Evolutionary conservation across 2,113 vertebrate species (phyloP), one percentile per base, ranked within the genome.

Genomic region (Ictalurus punctatus): DNA sequence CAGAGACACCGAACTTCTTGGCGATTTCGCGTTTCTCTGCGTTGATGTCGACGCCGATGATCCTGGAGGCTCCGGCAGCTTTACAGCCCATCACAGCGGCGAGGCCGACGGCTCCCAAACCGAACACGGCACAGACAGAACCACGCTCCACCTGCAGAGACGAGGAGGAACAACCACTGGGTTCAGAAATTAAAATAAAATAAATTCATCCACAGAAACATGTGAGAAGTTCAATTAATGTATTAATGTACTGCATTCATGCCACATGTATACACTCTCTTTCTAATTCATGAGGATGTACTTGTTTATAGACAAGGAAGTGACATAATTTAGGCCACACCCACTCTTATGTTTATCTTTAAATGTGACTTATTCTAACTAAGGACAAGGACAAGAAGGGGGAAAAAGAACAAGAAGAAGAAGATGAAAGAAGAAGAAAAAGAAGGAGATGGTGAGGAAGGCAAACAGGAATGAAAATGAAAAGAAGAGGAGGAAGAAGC

Each of bases 41-140:
- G 0, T 98, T 97, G 93, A 96, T 93, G 61, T 99, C 97, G 1
- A 98, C 8, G 0, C 76, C 97, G 74, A 97, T 96, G 94, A 97
- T 97, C 74, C 95, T 94, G 82, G 94, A 91, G 83, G 96, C 97
- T 81, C 96, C 96, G 1, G 96, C 95, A 0, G 0, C 90, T 90
- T 96, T 96, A 90, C 96, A 97, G 78, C 97, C 96, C 0, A 97
- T 97, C 78, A 97, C 0, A 3, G 92, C 93, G 0, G 97, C 96
- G 69, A 98, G 95, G 21, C 97, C 97, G 0, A 97, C 95, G 0
- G 96, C 96, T 83, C 97, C 97, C 0, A 98, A 92, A 58, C 97
- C 97, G 0, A 98, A 97, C 86, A 98, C 6, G 0, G 95, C 97
- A 82, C 98, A 98, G 0, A 89, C 93, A 13, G 97, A 97, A 37